phyloP scores from a whole-genome alignment of 1,140 invertebrate species.

The Amphibalanus amphitrite region DNA sequence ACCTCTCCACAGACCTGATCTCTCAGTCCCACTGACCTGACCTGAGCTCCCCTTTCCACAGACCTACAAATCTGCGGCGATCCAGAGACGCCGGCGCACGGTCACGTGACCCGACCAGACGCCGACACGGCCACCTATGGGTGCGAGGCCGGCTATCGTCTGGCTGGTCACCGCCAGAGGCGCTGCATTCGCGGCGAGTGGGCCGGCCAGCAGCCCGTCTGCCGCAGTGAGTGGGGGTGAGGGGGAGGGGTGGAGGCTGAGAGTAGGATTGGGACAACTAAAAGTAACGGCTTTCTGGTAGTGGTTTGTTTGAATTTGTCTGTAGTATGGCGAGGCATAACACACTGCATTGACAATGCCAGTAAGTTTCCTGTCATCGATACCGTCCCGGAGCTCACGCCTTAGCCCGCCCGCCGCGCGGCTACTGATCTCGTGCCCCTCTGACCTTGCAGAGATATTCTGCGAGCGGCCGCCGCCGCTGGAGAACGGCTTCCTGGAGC shows the following conservation, averaged over 20 bases:
- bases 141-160: conserved; percentile 57
- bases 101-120: conserved; percentile 26
- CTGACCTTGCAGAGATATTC: conserved; percentile 3
- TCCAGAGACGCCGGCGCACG: conserved; percentile 20
- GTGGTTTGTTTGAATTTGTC: too few relatives aligned
- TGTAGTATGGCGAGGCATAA: too few relatives aligned
- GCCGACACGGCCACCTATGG: conserved; percentile 58
- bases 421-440: too few relatives aligned
- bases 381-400: too few relatives aligned
- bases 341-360: too few relatives aligned
- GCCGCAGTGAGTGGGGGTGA: conserved; percentile 4
- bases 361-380: too few relatives aligned
- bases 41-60: conserved; percentile 8
- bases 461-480: conserved; percentile 18
- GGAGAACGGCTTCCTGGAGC: conserved; percentile 17
- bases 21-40: too few relatives aligned
- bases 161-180: conserved; percentile 48
- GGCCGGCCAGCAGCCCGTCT: conserved; percentile 20
- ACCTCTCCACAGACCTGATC: too few relatives aligned
- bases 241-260: not conserved
- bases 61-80: conserved; percentile 20
- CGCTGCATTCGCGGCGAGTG: conserved; percentile 20
- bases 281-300: too few relatives aligned
- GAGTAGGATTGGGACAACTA: too few relatives aligned
- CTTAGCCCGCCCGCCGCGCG: too few relatives aligned